Conservation (phyloP, 2,113 vertebrate genomes). For the Naja naja region DNA sequence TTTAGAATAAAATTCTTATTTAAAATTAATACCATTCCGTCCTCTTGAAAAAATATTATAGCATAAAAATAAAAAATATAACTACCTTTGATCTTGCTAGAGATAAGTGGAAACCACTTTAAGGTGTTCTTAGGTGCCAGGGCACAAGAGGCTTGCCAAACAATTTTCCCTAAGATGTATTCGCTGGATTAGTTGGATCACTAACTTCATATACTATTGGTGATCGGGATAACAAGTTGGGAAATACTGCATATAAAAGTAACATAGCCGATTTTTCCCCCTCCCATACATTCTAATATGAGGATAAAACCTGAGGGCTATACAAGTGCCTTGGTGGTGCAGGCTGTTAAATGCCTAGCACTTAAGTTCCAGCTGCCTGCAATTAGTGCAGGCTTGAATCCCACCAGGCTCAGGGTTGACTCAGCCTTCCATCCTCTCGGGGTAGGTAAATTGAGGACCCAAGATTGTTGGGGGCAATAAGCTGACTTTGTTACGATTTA, state of each 20-base stretch:
- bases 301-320: neutral
- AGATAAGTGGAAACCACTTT: neutral
- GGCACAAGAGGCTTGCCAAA: neutral
- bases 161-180: neutral
- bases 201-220: too few species aligned
- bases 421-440: too few species aligned
- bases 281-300: neutral
- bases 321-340: too few species aligned
- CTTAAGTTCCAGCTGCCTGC: too few species aligned
- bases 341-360: too few species aligned
- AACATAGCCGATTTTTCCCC: neutral
- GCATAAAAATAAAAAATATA: neutral
- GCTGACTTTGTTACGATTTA: too few species aligned
- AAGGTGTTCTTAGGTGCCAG: neutral
- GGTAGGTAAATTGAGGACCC: too few species aligned
- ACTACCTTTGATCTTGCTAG: neutral
- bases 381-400: too few species aligned
- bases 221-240: too few species aligned
- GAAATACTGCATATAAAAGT: neutral
- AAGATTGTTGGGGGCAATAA: too few species aligned
- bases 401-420: too few species aligned
- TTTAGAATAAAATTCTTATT: neutral
- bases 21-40: neutral
- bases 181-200: neutral
- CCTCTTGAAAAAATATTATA: neutral